phyloP scores from a whole-genome alignment of 2,888 invertebrate genomes.

The Anodontia alba region DNA sequence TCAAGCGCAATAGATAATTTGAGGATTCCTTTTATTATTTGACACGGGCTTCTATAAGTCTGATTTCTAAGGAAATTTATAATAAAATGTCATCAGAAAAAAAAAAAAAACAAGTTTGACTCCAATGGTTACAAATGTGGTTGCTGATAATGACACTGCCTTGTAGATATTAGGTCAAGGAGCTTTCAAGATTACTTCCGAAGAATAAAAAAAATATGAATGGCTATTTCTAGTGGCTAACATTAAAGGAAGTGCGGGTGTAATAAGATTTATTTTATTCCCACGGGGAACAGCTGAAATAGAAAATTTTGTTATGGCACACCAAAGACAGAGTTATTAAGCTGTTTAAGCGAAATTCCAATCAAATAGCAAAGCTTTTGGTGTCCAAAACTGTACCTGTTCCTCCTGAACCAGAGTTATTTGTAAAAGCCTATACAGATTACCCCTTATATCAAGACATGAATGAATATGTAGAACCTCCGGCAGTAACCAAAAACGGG shows the following conservation, averaged over 20 bases:
- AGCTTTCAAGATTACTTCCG: constrained; percentile 1
- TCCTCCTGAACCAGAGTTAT: too few species aligned
- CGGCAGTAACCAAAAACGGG: too few species aligned
- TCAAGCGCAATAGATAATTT: too few species aligned
- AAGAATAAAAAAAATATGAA: neutral
- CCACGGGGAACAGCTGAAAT: too few species aligned
- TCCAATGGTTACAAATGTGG: neutral
- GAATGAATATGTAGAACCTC: too few species aligned
- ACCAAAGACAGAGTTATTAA: too few species aligned
- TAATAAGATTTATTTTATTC: constrained; percentile 9
- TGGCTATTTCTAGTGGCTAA: constrained; percentile 18
- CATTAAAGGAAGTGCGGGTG: constrained; percentile 8
- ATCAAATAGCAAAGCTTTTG: too few species aligned
- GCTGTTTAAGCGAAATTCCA: too few species aligned
- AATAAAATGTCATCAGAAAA: neutral
- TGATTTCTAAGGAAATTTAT: constrained; percentile 11
- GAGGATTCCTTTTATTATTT: constrained; percentile 1
- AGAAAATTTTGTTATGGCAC: too few species aligned
- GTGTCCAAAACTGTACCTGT: too few species aligned
- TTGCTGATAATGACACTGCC: constrained; percentile 5
- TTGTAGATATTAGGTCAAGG: constrained; percentile 5
- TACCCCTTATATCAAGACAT: too few species aligned
- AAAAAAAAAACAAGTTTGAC: neutral
- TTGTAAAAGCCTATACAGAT: too few species aligned
- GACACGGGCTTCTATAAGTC: constrained; percentile 31